phyloP scores from a whole-genome alignment of 2,888 invertebrate genomes.

The Trilocha varians region DNA sequence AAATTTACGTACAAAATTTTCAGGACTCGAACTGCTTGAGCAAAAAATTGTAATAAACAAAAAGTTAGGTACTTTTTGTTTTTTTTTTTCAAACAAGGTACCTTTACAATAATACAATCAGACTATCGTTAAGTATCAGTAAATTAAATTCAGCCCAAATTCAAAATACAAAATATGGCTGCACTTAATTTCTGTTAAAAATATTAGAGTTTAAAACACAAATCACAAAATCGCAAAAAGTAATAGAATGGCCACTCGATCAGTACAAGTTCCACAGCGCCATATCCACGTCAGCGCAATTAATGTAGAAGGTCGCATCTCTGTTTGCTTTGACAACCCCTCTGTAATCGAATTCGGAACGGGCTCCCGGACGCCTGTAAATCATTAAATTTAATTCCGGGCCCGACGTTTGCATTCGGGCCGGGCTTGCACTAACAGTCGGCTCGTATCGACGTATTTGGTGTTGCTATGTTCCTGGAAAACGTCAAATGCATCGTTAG shows the following conservation, averaged over 20 bases:
- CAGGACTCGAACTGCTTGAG: no score
- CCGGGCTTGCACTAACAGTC: constrained; percentile 21
- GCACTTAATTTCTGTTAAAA: no score
- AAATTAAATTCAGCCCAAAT: no score
- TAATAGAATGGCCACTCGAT: constrained; percentile 3
- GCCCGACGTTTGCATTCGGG: constrained; percentile 28
- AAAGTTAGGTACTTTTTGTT: no score
- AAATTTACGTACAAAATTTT: no score
- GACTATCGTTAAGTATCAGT: no score
- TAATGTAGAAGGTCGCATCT: constrained; percentile 39
- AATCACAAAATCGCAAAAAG: background rate
- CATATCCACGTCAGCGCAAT: constrained; percentile 32
- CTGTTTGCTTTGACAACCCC: constrained; percentile 43
- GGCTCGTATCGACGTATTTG: constrained; percentile 19
- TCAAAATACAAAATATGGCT: no score
- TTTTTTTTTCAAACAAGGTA: no score
- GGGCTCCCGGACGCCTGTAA: constrained; percentile 23
- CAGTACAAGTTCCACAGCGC: constrained; percentile 2
- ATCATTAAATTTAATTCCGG: constrained; percentile 47
- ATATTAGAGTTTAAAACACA: no score
- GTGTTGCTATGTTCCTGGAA: constrained; percentile 10
- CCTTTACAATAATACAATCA: no score
- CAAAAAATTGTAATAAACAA: no score
- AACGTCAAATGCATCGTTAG: no score
- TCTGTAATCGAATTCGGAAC: constrained; percentile 33